Conservation (phyloP, 1,140 invertebrate genomes). For the Brachionus calyciflorus region DNA sequence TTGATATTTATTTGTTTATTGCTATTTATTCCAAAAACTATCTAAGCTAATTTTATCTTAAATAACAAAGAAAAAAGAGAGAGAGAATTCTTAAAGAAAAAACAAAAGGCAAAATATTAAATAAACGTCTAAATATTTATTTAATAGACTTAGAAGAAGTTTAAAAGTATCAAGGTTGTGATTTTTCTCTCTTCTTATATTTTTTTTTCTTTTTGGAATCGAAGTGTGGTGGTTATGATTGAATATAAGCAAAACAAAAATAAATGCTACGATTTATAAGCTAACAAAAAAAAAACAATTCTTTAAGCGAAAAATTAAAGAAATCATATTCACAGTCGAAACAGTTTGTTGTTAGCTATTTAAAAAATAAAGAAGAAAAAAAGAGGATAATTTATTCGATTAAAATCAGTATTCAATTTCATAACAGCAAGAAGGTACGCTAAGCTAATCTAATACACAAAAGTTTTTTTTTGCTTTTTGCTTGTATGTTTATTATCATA, state of each 20-base stretch:
- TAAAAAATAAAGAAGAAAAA: not conserved
- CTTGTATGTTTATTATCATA: no score
- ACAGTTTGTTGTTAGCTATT: constrained; percentile 26
- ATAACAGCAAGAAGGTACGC: constrained; percentile 19
- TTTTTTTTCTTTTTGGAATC: no score
- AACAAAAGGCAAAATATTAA: no score
- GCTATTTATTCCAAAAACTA: no score
- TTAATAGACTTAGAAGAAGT: constrained; percentile 30
- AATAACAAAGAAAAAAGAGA: no score
- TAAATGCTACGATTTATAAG: no score
- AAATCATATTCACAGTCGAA: not conserved
- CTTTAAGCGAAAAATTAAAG: not conserved
- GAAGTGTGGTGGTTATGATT: no score
- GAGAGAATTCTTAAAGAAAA: no score
- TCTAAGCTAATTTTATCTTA: constrained; percentile 22
- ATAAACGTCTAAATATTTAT: constrained; percentile 35
- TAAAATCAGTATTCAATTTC: constrained; percentile 27
- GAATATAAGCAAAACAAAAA: no score
- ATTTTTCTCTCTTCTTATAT: no score
- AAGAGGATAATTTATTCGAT: not conserved
- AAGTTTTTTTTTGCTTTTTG: no score
- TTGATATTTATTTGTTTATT: constrained; percentile 26
- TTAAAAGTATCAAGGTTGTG: constrained; percentile 10
- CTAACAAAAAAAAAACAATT: no score
- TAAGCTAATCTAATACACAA: not conserved